Base-by-base conservation (phyloP, 2,797 vertebrate species). In the Adrianichthys oophorus region DNA sequence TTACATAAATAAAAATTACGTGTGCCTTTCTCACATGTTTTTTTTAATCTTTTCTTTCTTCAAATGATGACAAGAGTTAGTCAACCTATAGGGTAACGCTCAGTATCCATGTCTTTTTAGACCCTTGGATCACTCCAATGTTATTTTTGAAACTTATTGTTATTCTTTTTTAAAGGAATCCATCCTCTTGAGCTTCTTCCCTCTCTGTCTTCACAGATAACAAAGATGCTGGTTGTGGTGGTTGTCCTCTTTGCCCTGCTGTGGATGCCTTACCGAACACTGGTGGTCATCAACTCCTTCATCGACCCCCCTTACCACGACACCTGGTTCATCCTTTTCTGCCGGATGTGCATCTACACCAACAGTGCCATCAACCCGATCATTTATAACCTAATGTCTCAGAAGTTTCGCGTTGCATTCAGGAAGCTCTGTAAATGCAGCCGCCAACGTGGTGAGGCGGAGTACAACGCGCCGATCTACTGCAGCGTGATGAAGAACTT, bases 211-310 rank as follows among this genome's bases (percentile, higher is more conserved):
- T 12, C 6, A 15, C 76, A 97, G 95, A 94, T 96, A 61, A 96
- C 94, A 41, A 95, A 96, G 89, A 96, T 97, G 95, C 74, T 97
- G 77, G 95, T 91, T 0, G 92, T 95, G 0, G 94, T 96, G 72
- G 93, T 95, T 67, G 57, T 93, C 56, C 91, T 96, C 16, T 95
- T 95, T 0, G 92, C 94, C 5, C 58, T 95, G 59, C 93, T 96
- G 29, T 95, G 95, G 95, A 92, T 96, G 94, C 95, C 96, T 0
- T 96, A 95, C 63, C 90, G 91, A 51, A 93, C 92, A 0, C 80
- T 96, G 76, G 95, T 97, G 80, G 94, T 96, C 70, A 94, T 95
- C 65, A 96, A 96, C 86, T 96, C 95, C 58, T 90, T 95, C 71
- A 90, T 94, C 87, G 92, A 94, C 72, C 93, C 93, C 0, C 94